A percentile compares a stretch with the other conserved stretches of the same genome.
phyloP scores from a whole-genome alignment of 2,113 vertebrate species.

The Microtus richardsoni region DNA sequence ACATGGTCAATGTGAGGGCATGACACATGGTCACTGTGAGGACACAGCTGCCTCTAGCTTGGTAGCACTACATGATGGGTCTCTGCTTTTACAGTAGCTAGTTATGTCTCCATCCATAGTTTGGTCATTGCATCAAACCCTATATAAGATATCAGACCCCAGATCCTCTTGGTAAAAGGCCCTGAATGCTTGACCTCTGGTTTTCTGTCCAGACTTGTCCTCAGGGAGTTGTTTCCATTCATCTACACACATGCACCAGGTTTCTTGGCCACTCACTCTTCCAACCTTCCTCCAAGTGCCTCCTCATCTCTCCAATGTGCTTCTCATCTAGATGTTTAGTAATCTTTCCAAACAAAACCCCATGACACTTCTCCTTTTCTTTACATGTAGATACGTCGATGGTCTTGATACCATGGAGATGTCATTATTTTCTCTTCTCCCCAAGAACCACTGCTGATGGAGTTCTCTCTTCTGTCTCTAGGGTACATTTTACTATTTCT shows the following conservation, averaged over 20 bases:
- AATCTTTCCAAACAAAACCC: not conserved
- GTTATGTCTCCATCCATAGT: not conserved
- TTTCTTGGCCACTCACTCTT: not conserved
- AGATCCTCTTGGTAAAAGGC: not conserved
- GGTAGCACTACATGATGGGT: not conserved
- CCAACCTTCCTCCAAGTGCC: not conserved
- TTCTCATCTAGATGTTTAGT: not conserved
- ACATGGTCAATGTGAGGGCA: not conserved
- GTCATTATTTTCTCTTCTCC: not conserved
- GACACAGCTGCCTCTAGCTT: not conserved
- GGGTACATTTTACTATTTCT: not conserved
- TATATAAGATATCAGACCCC: not conserved
- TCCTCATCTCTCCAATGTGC: not conserved
- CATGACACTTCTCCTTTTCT: not conserved
- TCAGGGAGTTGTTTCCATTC: not conserved
- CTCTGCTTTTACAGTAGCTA: not conserved
- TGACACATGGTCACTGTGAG: too few relatives aligned
- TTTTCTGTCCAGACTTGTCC: not conserved
- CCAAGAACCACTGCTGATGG: not conserved
- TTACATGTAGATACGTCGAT: not conserved
- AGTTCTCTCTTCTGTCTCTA: not conserved
- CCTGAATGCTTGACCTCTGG: too few relatives aligned
- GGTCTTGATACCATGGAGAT: not conserved
- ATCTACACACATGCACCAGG: not conserved
- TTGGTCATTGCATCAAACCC: not conserved